Percentiles rank a stretch among this genome's conserved stretches.
Conservation (phyloP, 2,888 invertebrate genomes). For the Cheilosia pagana region DNA sequence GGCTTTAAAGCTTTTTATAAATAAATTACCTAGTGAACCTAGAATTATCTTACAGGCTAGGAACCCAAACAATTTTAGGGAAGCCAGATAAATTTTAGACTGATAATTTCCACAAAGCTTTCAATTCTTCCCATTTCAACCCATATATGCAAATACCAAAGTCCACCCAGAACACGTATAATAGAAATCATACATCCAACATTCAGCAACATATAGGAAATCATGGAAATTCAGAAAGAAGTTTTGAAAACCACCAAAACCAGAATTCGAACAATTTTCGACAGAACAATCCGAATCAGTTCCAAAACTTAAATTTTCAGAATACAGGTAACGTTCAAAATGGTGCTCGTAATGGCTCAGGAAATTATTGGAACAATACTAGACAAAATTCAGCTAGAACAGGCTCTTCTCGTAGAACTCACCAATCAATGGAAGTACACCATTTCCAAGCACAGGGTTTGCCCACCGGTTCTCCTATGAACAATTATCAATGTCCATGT, state of each 20-base stretch:
- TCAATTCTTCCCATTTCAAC: too few species aligned
- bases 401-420: too few species aligned
- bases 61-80: slow-evolving; percentile 32
- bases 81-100: slow-evolving; percentile 33
- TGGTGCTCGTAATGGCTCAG: too few species aligned
- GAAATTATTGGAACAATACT: too few species aligned
- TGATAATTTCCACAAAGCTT: slow-evolving; percentile 12
- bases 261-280: not conserved
- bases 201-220: not conserved
- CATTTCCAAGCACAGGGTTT: too few species aligned
- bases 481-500: too few species aligned
- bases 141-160: too few species aligned
- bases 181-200: too few species aligned
- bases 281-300: not conserved
- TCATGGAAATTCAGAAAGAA: slow-evolving; percentile 6
- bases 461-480: too few species aligned
- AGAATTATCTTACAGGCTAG: slow-evolving; percentile 29
- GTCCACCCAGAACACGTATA: too few species aligned
- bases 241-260: not conserved
- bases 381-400: not conserved
- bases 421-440: too few species aligned
- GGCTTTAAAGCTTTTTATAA: slow-evolving; percentile 32
- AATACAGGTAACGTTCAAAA: too few species aligned
- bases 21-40: slow-evolving; percentile 27
- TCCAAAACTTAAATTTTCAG: not conserved